These are phyloP conservation scores for Drosophila mimica DNA, from an alignment of 2,888 invertebrate genomes.

Conservation along the genomic window DNA sequence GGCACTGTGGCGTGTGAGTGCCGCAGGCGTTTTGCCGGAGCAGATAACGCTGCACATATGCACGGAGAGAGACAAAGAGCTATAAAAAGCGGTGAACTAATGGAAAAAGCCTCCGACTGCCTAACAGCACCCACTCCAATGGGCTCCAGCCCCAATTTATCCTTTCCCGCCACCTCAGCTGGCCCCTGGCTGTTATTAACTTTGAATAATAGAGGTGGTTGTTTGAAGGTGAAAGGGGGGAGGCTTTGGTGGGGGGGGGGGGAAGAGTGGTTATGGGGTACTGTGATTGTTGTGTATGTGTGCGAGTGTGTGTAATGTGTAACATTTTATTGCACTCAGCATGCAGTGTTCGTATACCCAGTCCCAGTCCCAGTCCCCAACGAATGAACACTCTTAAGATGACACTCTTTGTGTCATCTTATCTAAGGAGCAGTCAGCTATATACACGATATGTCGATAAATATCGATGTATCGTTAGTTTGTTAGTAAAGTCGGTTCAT, in stretches of 20 bases:
- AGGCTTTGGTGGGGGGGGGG: neutral
- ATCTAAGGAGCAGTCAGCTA: neutral
- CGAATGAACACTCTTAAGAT: neutral
- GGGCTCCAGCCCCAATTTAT: neutral
- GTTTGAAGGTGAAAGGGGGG: neutral
- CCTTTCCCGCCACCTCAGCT: neutral
- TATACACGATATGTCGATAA: neutral
- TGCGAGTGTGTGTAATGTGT: constrained; percentile 31
- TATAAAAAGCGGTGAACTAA: constrained; percentile 70
- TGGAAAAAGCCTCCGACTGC: constrained; percentile 28
- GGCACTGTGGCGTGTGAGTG: constrained; percentile 15
- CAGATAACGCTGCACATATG: constrained; percentile 56
- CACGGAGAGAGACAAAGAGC: constrained; percentile 30
- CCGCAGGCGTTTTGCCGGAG: constrained; percentile 19
- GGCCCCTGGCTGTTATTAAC: constrained; percentile 58
- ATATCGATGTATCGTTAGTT: neutral
- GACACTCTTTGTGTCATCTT: neutral
- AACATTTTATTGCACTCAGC: constrained; percentile 61
- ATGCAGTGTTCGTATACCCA: constrained; percentile 4
- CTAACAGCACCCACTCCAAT: constrained; percentile 8
- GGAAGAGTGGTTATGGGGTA: constrained; percentile 17
- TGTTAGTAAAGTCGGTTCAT: neutral
- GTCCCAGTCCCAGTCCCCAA: neutral
- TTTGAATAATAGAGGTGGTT: constrained; percentile 46
- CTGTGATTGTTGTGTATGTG: constrained; percentile 33